Base-by-base conservation (phyloP, 37 sponge, comb jelly and placozoan genomes). In the Spongilla lacustris region DNA sequence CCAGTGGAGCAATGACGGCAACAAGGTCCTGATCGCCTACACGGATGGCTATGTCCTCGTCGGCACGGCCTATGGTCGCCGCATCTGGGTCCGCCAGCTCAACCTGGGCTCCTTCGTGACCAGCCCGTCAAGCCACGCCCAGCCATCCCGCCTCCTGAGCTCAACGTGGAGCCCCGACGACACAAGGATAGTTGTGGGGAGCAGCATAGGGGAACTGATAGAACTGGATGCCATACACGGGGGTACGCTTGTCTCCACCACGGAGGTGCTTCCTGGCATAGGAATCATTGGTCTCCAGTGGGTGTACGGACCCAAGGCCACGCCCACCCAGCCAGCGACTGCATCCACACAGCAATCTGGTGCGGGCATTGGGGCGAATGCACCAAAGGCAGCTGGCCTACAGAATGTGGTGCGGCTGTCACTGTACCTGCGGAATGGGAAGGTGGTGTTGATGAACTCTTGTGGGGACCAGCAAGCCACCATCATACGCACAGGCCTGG, bases 81-180 rank as follows among this genome's bases (percentile, higher is more conserved):
- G 97, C 68, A 87, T 96, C 30, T 96, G 97, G 97, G 91, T 94
- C 23, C 86, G 94, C 10, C 89, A 89, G 69, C 91, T 96, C n/a
- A 96, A 82, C 78, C 89, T 93, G 23, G 97, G 94, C 19, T 88
- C 95, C 2, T 96, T 90, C 78, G 97, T 96, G 71, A 93, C 94
- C 17, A 92, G 72, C 69, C 89, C 93, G 33, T 0, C 83, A 0
- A 92, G 35, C 73, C 92, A 87, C 67, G n/a, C 83, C 25, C 86
- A 89, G 34, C 68, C 82, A 4, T 89, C 93, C 0, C 75, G 78
- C 41, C 87, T 93, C 8, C 82, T 96, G 19, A 91, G 93, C 67
- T 92, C 97, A 0, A 91, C 95, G 35, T 96, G 97, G 97, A 91
- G 92, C 37, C 92, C 97, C 1, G 97, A 96, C 73, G 97, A 96